phyloP scores from a whole-genome alignment of 92 coral and sea anemone species.

The Parazoanthus swiftii region DNA sequence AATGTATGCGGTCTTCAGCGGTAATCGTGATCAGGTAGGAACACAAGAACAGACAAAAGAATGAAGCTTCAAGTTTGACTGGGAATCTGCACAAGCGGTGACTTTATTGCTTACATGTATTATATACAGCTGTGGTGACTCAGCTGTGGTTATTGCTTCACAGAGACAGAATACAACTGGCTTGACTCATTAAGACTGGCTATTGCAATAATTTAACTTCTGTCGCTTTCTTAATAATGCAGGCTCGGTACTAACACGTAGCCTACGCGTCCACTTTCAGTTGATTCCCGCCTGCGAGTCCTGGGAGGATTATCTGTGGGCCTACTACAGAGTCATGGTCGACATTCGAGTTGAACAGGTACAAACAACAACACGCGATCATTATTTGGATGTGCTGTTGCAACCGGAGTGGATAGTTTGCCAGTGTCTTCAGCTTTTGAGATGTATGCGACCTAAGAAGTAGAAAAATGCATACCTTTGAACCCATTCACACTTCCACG shows the following conservation, averaged over 20 bases:
- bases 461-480: neutral
- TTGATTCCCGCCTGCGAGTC: conserved; percentile 92
- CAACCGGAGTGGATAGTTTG: neutral
- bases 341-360: conserved; percentile 99
- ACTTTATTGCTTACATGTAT: too few species aligned
- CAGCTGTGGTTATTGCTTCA: too few species aligned
- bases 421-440: neutral
- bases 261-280: conserved; percentile 37
- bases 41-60: too few species aligned
- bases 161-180: too few species aligned
- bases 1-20: conserved; percentile 87
- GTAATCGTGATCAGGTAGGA: conserved; percentile 83
- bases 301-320: conserved; percentile 99
- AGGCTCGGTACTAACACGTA: neutral
- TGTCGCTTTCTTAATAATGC: neutral
- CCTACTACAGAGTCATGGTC: conserved; percentile 92
- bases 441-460: neutral
- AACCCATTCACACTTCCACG: too few species aligned
- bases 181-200: too few species aligned
- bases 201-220: neutral
- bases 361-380: neutral
- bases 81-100: too few species aligned
- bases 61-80: neutral
- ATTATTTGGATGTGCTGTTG: neutral
- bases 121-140: too few species aligned